These are phyloP conservation scores for Zygogramma bicolorata DNA, from an alignment of 2,888 invertebrate species.

Conservation along the genomic window DNA sequence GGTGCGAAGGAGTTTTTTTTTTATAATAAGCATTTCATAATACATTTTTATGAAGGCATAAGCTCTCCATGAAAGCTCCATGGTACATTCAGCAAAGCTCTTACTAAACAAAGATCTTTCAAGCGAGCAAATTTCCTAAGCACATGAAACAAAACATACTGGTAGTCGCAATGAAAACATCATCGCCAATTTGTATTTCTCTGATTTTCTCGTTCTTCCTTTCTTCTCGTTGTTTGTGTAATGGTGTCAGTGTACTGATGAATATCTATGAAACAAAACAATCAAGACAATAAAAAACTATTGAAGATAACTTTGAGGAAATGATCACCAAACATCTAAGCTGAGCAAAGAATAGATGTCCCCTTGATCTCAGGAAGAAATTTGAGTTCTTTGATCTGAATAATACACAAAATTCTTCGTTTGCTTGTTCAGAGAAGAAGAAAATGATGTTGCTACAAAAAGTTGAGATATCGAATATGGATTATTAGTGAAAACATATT, in stretches of 20 bases:
- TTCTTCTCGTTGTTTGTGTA: slow-evolving; percentile 48
- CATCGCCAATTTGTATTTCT: slow-evolving; percentile 50
- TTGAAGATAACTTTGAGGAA: too few relatives aligned
- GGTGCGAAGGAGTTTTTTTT: too few relatives aligned
- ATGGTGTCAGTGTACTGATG: slow-evolving; percentile 50
- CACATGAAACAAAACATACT: slow-evolving; percentile 56
- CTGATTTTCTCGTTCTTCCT: slow-evolving; percentile 44
- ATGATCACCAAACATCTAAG: not conserved
- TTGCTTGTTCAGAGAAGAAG: too few relatives aligned
- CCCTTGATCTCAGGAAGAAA: too few relatives aligned
- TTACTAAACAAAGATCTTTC: not conserved
- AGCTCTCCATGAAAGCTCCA: not conserved
- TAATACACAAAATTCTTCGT: too few relatives aligned
- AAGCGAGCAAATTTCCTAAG: not conserved
- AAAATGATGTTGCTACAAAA: too few relatives aligned
- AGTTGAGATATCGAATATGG: too few relatives aligned
- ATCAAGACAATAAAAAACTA: not conserved
- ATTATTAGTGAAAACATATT: too few relatives aligned
- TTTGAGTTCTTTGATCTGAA: too few relatives aligned
- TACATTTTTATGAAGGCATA: not conserved
- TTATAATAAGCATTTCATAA: too few relatives aligned
- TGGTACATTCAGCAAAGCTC: not conserved
- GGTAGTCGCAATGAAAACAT: slow-evolving; percentile 62
- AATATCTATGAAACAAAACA: slow-evolving; percentile 52
- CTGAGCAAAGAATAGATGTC: too few relatives aligned